Evolutionary conservation across 2,113 vertebrate genomes (phyloP), one percentile per base, ranked within the genome.

Genomic region (Carassius carassius): DNA sequence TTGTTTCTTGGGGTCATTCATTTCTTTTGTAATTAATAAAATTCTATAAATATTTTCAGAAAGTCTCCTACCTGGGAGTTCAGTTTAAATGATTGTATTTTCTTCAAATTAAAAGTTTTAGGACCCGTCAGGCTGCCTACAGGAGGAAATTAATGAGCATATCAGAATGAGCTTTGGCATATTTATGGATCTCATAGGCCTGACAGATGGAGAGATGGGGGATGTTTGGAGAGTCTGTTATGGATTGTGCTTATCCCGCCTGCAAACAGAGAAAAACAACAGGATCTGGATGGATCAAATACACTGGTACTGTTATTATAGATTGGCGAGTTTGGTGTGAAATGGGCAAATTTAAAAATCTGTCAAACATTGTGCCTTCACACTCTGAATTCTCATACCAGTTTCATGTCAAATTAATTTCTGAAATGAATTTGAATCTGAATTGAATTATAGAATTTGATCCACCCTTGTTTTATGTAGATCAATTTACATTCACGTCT

Each of bases 181-280:
- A 37, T 78, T 78, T 78, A 41, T 78, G 76, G 7, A 41, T 23
- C 19, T 58, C 19, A 41, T 21, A 60, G 9, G n/a, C 54, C 13
- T 60, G 76, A 60, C 76, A 78, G 56, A 60, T 37, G 32, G 29
- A 78, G 54, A 17, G 32, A 37, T 8, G 11, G 10, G 9, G 58
- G 32, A 37, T 1, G 17, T 58, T 35, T 29, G 10, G 16, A 17
- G 29, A 78, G 75, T 12, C 32, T 0, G 77, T 13, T 81, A 77
- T 49, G 74, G 60, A 87, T 81, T 77, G 67, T 35, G 78, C 47
- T 84, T 78, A 84, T 84, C 77, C 69, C 56, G 51, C 44, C 32
- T 4, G 77, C 86, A 87, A 84, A 73, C 82, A 87, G 56, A 58
- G 56, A 23, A 63, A 29, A 7, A 23, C 80, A 84, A 76, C 23